Evolutionary conservation across 1,140 invertebrate species (phyloP).

Genomic region (Drosophila nigrodunni): DNA sequence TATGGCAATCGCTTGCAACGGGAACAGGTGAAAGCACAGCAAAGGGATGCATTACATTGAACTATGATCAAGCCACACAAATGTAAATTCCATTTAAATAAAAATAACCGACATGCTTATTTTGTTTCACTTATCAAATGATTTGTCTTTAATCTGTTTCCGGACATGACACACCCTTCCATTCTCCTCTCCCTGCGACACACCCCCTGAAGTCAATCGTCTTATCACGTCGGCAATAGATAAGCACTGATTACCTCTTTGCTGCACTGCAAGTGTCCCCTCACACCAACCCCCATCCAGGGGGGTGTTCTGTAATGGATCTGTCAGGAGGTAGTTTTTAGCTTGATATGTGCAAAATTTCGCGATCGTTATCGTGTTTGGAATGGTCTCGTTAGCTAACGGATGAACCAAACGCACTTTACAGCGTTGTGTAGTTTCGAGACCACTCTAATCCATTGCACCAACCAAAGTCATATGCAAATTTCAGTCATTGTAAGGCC

Average conservation of each 20-base stretch:
- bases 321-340: conserved; percentile 28
- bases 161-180: neutral
- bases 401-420: conserved; percentile 65
- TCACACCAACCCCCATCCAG: neutral
- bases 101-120: neutral
- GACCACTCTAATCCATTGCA: conserved; percentile 84
- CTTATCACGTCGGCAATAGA: conserved; percentile 54
- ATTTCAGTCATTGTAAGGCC: conserved; percentile 14
- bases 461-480: conserved; percentile 69
- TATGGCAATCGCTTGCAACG: conserved; percentile 92
- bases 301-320: conserved; percentile 20
- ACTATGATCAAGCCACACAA: neutral
- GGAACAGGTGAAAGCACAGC: conserved; percentile 85
- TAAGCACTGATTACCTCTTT: conserved; percentile 43
- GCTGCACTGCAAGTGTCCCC: neutral
- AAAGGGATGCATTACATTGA: conserved; percentile 30
- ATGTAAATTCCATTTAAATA: conserved; percentile 13
- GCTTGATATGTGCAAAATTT: conserved; percentile 68
- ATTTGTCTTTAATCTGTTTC: conserved; percentile 8
- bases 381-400: conserved; percentile 84
- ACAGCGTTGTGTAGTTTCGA: conserved; percentile 77
- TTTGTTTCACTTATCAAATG: neutral
- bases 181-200: too few species aligned
- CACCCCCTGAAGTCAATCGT: neutral
- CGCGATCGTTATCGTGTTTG: conserved; percentile 83